A percentile compares a stretch with the other conserved stretches of the same genome.
Conservation (phyloP, 2,888 invertebrate genomes). For the Acrobasis suavella region DNA sequence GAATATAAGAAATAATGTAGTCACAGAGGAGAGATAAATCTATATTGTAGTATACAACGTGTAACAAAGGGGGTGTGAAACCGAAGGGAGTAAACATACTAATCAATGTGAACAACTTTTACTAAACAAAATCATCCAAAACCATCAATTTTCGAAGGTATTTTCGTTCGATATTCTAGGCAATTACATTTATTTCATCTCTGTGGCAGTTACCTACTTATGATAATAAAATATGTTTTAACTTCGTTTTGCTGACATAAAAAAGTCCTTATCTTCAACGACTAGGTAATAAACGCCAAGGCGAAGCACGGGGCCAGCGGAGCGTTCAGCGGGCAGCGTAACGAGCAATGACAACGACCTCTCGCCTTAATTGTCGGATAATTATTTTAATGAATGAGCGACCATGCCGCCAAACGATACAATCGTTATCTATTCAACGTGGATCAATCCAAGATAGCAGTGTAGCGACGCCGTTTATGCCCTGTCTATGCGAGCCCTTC, state of each 20-base stretch:
- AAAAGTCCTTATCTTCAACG: slow-evolving; percentile 12
- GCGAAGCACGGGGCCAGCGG: slow-evolving; percentile 23
- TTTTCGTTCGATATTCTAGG: no score
- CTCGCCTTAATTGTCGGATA: slow-evolving; percentile 62
- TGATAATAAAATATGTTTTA: neutral
- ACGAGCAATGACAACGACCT: slow-evolving; percentile 60
- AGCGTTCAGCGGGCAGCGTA: slow-evolving; percentile 33
- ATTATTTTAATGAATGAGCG: slow-evolving; percentile 69
- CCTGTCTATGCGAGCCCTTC: slow-evolving; percentile 62
- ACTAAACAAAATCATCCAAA: no score
- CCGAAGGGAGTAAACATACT: no score
- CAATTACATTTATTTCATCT: no score
- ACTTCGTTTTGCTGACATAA: slow-evolving; percentile 9
- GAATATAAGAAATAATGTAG: no score
- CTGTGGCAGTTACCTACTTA: neutral
- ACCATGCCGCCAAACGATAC: slow-evolving; percentile 52
- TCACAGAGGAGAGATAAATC: no score
- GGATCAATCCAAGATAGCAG: slow-evolving; percentile 64
- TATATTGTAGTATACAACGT: no score
- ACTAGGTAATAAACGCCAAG: slow-evolving; percentile 22
- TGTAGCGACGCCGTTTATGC: slow-evolving; percentile 52
- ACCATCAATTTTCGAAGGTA: no score
- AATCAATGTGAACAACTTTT: no score
- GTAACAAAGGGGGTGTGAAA: no score
- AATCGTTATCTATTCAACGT: slow-evolving; percentile 63